A percentile compares a stretch with the other conserved stretches of the same genome.
Conservation (phyloP, 1,140 invertebrate species). For the Lasioglossum albipes region DNA sequence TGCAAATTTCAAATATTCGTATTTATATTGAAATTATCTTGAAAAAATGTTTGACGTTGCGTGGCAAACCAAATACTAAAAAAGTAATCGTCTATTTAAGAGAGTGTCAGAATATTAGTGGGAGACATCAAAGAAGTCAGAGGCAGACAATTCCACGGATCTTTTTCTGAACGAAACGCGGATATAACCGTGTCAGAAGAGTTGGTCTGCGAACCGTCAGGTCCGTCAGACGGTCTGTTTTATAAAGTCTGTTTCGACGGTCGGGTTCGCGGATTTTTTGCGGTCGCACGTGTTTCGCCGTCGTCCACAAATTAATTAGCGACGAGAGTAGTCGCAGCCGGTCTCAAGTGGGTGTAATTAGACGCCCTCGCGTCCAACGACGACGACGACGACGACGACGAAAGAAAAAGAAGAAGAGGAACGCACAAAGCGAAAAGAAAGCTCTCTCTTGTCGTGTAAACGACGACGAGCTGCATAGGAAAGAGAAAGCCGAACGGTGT, state of each 20-base stretch:
- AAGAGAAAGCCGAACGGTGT: conserved; percentile 28
- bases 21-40: too few relatives aligned
- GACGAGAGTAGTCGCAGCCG: conserved; percentile 22
- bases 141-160: too few relatives aligned
- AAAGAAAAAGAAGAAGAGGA: conserved; percentile 25
- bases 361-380: conserved; percentile 42
- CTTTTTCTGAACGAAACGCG: too few relatives aligned
- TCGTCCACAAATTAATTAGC: conserved; percentile 65
- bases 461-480: conserved; percentile 18
- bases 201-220: too few relatives aligned
- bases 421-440: conserved; percentile 22
- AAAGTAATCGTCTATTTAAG: too few relatives aligned
- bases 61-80: too few relatives aligned
- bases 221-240: too few relatives aligned
- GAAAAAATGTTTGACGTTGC: too few relatives aligned
- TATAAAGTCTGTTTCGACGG: not conserved
- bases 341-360: conserved; percentile 69
- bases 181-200: too few relatives aligned
- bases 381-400: not conserved
- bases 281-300: conserved; percentile 52
- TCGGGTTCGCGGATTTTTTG: conserved; percentile 45
- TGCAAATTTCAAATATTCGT: too few relatives aligned
- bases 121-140: too few relatives aligned
- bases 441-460: not conserved
- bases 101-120: too few relatives aligned